These are phyloP conservation scores for Leucopsar rothschildi DNA, from an alignment of 2,113 vertebrate species.

Conservation along the genomic window DNA sequence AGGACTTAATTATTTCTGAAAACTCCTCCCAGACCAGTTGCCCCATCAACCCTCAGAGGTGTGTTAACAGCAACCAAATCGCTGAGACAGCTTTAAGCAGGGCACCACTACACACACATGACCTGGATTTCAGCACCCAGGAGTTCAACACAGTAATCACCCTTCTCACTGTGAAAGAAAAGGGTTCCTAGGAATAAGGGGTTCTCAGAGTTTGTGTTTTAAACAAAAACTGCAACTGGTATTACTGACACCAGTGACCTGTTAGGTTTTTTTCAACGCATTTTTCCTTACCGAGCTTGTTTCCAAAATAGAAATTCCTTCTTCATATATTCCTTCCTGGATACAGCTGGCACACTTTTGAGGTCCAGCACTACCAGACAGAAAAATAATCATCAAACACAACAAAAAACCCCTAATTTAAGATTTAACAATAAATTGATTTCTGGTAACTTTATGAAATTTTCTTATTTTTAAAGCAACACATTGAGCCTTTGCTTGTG, in stretches of 20 bases:
- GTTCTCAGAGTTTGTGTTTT: not conserved
- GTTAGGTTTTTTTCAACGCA: not conserved
- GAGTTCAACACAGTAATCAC: not conserved
- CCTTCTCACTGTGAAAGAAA: not conserved
- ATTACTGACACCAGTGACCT: not conserved
- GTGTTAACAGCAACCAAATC: not conserved
- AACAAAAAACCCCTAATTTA: not conserved
- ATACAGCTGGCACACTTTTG: slow-evolving; percentile 89
- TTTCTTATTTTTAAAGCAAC: not conserved
- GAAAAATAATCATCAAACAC: not conserved
- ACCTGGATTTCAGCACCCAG: not conserved
- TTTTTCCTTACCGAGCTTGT: slow-evolving; percentile 83
- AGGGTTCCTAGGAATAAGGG: not conserved
- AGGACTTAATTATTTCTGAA: not conserved
- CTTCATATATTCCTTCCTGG: slow-evolving; percentile 88
- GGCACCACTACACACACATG: not conserved
- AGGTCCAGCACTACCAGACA: slow-evolving; percentile 79
- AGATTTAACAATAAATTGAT: not conserved
- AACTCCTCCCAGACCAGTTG: not conserved
- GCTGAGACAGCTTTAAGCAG: not conserved
- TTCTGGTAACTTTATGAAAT: not conserved
- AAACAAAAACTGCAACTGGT: not conserved
- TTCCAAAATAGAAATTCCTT: slow-evolving; percentile 85
- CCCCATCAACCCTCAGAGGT: not conserved
- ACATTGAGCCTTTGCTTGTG: not conserved